These are phyloP conservation scores for Paradisaea rubra DNA, from an alignment of 2,113 vertebrate genomes.

Conservation along the genomic window DNA sequence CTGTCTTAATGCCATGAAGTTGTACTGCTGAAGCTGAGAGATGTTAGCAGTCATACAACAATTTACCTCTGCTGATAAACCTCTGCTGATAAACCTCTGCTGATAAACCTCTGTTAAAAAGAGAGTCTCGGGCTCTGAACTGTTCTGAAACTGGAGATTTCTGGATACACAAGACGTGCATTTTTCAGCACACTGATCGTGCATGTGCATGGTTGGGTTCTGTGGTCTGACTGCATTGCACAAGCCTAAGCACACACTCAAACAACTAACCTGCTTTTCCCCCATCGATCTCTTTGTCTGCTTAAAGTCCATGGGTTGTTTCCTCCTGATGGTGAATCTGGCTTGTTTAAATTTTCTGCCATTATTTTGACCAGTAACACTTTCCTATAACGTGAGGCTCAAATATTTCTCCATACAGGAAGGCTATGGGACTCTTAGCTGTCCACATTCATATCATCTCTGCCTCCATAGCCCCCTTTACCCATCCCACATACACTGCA, in stretches of 20 bases:
- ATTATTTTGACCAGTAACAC: not conserved
- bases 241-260: not conserved
- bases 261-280: not conserved
- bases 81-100: not conserved
- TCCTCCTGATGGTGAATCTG: fast-evolving
- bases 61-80: not conserved
- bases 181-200: not conserved
- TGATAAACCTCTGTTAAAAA: not conserved
- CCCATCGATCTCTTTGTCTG: not conserved
- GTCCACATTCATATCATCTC: not conserved
- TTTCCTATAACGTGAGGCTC: not conserved
- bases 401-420: not conserved
- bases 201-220: fast-evolving
- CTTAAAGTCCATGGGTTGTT: not conserved
- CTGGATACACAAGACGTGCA: not conserved
- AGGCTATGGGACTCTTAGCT: not conserved
- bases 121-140: not conserved
- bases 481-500: not conserved
- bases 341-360: not conserved
- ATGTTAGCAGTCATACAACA: not conserved
- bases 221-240: not conserved
- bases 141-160: not conserved
- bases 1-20: not conserved
- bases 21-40: not conserved
- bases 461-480: not conserved